These are phyloP conservation scores for Whitmania pigra DNA, from an alignment of 1,140 invertebrate species.

Conservation along the genomic window DNA sequence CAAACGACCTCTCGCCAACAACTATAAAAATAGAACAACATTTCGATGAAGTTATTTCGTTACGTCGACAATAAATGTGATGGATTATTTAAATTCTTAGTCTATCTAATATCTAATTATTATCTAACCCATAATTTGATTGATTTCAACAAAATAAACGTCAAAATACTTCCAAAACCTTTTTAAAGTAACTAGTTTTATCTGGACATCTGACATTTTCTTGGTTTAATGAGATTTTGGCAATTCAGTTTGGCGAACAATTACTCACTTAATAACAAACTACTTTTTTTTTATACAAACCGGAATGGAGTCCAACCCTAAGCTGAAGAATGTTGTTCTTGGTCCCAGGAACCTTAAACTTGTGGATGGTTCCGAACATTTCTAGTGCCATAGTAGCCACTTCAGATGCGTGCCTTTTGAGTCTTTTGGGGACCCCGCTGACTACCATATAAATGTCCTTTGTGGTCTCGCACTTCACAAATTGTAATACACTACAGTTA, in stretches of 20 bases:
- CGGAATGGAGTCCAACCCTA: slow-evolving; percentile 15
- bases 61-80: too few species aligned
- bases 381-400: slow-evolving; percentile 78
- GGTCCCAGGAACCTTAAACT: slow-evolving; percentile 17
- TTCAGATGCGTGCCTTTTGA: slow-evolving; percentile 64
- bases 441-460: slow-evolving; percentile 87
- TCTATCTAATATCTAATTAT: too few species aligned
- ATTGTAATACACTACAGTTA: slow-evolving; percentile 12
- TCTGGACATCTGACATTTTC: too few species aligned
- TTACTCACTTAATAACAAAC: background rate
- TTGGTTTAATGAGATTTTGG: background rate
- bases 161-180: too few species aligned
- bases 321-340: slow-evolving; percentile 15
- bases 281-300: background rate
- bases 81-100: too few species aligned
- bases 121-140: too few species aligned
- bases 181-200: too few species aligned
- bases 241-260: background rate
- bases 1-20: too few species aligned
- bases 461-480: slow-evolving; percentile 70
- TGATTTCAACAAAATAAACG: too few species aligned
- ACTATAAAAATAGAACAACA: too few species aligned
- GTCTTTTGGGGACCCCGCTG: slow-evolving; percentile 67
- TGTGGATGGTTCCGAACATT: slow-evolving; percentile 57
- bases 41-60: too few species aligned